Evolutionary conservation across 2,797 vertebrate species (phyloP).

Genomic region (Notoglanidium macrostoma): DNA sequence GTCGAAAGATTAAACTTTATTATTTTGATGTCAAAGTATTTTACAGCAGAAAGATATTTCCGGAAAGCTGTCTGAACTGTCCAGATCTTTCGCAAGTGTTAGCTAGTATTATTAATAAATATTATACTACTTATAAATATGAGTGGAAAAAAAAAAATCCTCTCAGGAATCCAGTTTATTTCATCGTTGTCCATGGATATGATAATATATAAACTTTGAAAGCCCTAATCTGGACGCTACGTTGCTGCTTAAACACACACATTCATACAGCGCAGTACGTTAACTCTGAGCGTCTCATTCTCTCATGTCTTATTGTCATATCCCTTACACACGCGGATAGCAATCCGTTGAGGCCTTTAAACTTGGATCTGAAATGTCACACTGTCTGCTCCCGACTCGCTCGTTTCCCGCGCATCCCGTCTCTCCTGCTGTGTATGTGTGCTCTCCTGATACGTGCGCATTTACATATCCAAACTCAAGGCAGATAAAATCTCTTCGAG

Average conservation of each 20-base stretch:
- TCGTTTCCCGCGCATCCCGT: not conserved
- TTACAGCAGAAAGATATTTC: too few relatives aligned
- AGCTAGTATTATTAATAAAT: not conserved
- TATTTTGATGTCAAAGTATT: too few relatives aligned
- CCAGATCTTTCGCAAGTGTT: not conserved
- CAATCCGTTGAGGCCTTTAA: constrained; percentile 13
- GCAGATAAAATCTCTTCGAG: constrained; percentile 69
- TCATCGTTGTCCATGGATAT: not conserved
- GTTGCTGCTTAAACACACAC: not conserved
- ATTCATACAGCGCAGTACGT: constrained; percentile 1
- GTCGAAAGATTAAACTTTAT: too few relatives aligned
- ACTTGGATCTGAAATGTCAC: constrained; percentile 24
- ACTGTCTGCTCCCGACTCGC: constrained; percentile 1
- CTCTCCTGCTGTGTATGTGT: not conserved
- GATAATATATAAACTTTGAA: not conserved
- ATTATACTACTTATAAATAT: too few relatives aligned
- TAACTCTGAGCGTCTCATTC: constrained; percentile 2
- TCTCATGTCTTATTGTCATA: not conserved
- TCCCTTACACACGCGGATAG: constrained; percentile 1
- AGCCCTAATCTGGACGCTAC: not conserved
- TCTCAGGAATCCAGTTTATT: too few relatives aligned
- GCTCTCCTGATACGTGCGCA: not conserved
- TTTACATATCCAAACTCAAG: constrained; percentile 54
- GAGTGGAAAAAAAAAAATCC: too few relatives aligned
- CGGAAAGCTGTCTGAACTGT: not conserved